Base-by-base conservation (phyloP, 2,888 invertebrate species). In the Nymphalis polychloros region DNA sequence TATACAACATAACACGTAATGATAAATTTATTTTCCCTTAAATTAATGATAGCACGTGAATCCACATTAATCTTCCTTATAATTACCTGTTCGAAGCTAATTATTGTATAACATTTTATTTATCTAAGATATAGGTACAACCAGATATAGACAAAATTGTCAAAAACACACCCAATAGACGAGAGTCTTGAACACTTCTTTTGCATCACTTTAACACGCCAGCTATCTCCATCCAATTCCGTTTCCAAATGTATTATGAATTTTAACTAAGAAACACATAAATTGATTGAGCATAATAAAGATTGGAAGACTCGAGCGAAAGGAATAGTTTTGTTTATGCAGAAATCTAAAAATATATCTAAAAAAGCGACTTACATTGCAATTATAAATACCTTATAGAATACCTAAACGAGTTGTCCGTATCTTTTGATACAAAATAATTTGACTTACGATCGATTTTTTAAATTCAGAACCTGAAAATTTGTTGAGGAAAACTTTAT, bases 271-370 rank as follows among this genome's bases (percentile, higher is more conserved):
- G 73, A 76, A 72, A 68, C 75, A 71, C 74, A 77, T 71, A 72
- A 72, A 76, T 55, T 46, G 68, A 72, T 76, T 87, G 88, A 88
- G 81, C 84, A 84, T 78, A 80, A 82, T 65, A 73, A 74, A 79
- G 78, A 75, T 79, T 88, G 90, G 90, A 90, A 90, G 90, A 90
- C 89, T 84, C 84, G 84, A 87, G 76, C 73, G 73, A 73, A 76
- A 77, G 73, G 75, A 78, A 77, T 72, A 72, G 65, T 60, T 70
- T 41, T 19, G 19, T 19, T 41, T 19, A 64, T 52, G 69, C 69
- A 63, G 66, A 68, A 64, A 65, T 70, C 63, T 65, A 63, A 68
- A 64, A 64, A 62, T 59, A 69, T 64, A 59, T 61, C 53, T 55
- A 67, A 70, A 55, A 69, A 67, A 70, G 59, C 69, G 19, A 48